phyloP scores from a whole-genome alignment of 2,888 invertebrate genomes.

The Sialis fuliginosa region DNA sequence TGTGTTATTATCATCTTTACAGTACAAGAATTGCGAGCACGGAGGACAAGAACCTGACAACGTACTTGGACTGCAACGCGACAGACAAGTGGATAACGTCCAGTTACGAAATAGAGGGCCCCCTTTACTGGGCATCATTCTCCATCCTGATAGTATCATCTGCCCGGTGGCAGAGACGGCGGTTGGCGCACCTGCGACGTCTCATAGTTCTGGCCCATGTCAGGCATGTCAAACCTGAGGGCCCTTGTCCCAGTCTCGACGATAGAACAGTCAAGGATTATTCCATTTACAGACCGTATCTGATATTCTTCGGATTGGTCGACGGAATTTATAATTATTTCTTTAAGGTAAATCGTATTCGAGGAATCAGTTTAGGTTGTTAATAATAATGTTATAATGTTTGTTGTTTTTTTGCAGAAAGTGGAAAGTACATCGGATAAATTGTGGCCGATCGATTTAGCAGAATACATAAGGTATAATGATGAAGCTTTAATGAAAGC shows the following conservation, averaged over 20 bases:
- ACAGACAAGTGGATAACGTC: conserved; percentile 56
- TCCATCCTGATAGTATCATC: conserved; percentile 63
- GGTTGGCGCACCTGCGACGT: conserved; percentile 55
- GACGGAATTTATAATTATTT: conserved; percentile 70
- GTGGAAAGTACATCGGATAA: conserved; percentile 52
- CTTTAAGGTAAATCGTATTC: conserved; percentile 49
- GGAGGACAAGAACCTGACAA: conserved; percentile 60
- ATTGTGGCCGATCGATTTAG: conserved; percentile 78
- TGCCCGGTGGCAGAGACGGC: conserved; percentile 56
- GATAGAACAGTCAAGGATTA: conserved; percentile 45
- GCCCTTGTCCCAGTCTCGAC: conserved; percentile 33
- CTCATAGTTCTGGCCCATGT: conserved; percentile 62
- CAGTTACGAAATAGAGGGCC: conserved; percentile 80
- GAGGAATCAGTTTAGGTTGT: not conserved
- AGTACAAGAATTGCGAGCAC: conserved; percentile 56
- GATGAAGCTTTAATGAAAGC: conserved; percentile 81
- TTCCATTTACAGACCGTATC: conserved; percentile 65
- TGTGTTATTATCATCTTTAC: conserved; percentile 7
- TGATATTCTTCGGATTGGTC: conserved; percentile 71
- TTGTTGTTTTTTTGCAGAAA: conserved; percentile 27
- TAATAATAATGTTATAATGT: not conserved
- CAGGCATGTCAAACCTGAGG: conserved; percentile 45
- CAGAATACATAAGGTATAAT: conserved; percentile 86
- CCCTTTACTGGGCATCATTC: conserved; percentile 73
- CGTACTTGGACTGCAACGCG: conserved; percentile 46